A percentile compares a stretch with the other conserved stretches of the same genome.
Evolutionary conservation across 2,113 vertebrate genomes (phyloP).

Genomic region (Trematocara macrostoma): DNA sequence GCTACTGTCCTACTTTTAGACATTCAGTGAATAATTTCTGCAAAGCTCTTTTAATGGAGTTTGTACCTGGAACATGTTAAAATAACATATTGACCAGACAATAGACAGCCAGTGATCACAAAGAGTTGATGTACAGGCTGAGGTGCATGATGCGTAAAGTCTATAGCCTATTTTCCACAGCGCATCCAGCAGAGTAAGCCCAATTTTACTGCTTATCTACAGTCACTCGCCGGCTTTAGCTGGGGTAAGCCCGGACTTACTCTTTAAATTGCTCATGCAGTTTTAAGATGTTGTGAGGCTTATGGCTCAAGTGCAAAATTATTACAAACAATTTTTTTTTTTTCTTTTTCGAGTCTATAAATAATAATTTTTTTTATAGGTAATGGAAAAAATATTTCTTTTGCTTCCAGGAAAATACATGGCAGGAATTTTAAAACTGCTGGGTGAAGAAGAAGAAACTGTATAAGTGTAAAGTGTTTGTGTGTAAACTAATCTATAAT

Average conservation of each 20-base stretch:
- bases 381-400: neutral
- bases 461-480: neutral
- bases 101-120: neutral
- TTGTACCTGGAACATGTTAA: neutral
- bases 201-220: slow-evolving; percentile 46
- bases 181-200: slow-evolving; percentile 11
- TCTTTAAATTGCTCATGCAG: slow-evolving; percentile 20
- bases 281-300: slow-evolving; percentile 23
- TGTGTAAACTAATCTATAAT: neutral
- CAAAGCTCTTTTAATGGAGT: neutral
- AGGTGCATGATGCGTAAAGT: slow-evolving; percentile 35
- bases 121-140: slow-evolving; percentile 9
- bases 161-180: slow-evolving; percentile 36
- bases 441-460: neutral
- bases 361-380: neutral
- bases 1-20: neutral
- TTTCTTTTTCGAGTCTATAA: neutral
- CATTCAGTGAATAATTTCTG: neutral
- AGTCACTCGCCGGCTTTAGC: slow-evolving; percentile 23
- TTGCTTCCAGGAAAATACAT: neutral
- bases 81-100: slow-evolving; percentile 23
- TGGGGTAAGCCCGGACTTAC: slow-evolving; percentile 8
- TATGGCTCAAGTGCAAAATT: slow-evolving; percentile 17
- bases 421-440: neutral
- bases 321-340: slow-evolving; percentile 2